phyloP scores from a whole-genome alignment of 2,113 vertebrate genomes.

The Scomber scombrus region DNA sequence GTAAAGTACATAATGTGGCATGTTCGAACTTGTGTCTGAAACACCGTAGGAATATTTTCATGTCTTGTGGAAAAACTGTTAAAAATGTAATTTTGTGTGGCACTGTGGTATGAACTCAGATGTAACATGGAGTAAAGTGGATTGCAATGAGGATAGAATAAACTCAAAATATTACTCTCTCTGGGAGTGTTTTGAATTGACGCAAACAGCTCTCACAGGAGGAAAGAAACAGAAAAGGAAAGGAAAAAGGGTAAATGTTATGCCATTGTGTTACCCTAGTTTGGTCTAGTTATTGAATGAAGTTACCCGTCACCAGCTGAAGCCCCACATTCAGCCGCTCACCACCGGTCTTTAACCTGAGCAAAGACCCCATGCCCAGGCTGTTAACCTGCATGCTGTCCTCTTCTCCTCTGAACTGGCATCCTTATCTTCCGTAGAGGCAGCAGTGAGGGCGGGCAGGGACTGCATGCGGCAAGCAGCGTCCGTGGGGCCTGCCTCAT shows the following conservation, averaged over 20 bases:
- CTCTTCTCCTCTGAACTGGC: conserved; percentile 39
- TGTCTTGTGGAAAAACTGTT: conserved; percentile 34
- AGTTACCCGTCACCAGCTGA: conserved; percentile 20
- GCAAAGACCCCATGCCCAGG: conserved; percentile 5
- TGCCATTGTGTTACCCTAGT: conserved; percentile 27
- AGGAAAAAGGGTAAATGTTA: conserved; percentile 41
- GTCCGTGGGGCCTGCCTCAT: conserved; percentile 59
- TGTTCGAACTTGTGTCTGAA: conserved; percentile 55
- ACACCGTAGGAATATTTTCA: conserved; percentile 58
- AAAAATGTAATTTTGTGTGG: conserved; percentile 20
- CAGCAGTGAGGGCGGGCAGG: conserved; percentile 60
- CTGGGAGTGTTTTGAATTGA: conserved; percentile 59
- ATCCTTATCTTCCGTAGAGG: conserved; percentile 69
- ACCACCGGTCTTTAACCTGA: conserved; percentile 12
- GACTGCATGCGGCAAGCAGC: conserved; percentile 38
- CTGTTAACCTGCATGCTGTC: conserved; percentile 21
- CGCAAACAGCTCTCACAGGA: conserved; percentile 43
- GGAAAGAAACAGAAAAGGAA: conserved; percentile 26
- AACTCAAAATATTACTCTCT: conserved; percentile 56
- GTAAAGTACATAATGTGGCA: conserved; percentile 32
- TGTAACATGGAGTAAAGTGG: conserved; percentile 52
- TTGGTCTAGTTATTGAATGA: conserved; percentile 34
- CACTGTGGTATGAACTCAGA: conserved; percentile 47
- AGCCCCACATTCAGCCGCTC: conserved; percentile 7
- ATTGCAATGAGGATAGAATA: conserved; percentile 47